Evolutionary conservation across 2,797 vertebrate species (phyloP), one percentile per base, ranked within the genome.

Genomic region (Danio tinwini): DNA sequence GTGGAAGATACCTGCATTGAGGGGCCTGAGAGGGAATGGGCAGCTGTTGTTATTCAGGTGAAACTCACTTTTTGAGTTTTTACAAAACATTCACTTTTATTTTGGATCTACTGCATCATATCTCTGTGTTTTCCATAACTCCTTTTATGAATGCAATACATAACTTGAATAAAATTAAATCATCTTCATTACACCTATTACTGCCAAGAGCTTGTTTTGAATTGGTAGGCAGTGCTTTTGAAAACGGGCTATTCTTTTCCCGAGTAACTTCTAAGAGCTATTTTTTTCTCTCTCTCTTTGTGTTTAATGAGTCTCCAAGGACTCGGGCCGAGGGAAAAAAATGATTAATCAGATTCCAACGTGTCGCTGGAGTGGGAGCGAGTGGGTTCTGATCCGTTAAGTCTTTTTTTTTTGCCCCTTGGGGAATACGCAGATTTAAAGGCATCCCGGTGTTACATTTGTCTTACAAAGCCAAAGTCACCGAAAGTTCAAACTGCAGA

Each of bases 401-500:
- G 92, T 92, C 87, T 92, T 93, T 93, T 92, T 64, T 21, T 64
- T 21, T 21, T 74, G 37, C 11, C 53, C 92, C 82, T 2, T 62
- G 88, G 96, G 96, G 97, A 95, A 94, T 95, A 92, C 88, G 88
- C 85, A 93, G 95, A 95, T 96, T 95, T 95, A 96, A 94, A 94
- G 94, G 93, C 90, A 88, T 92, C 91, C 88, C 92, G 92, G 92
- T 90, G 91, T 94, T 96, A 95, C 96, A 97, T 98, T 97, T 96
- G 93, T 97, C 96, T 96, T 95, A 74, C 90, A 93, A 91, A 93
- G 94, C 91, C 89, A 88, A 92, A 97, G 97, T 98, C 97, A 98
- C 90, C 82, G 93, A 96, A 96, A 99, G 97, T 99, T 98, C 97
- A 98, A 93, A 96, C 95, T 95, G 90, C 95, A 97, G 94, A 97